phyloP scores from a whole-genome alignment of 2,797 vertebrate species.

The Onychomys torridus region DNA sequence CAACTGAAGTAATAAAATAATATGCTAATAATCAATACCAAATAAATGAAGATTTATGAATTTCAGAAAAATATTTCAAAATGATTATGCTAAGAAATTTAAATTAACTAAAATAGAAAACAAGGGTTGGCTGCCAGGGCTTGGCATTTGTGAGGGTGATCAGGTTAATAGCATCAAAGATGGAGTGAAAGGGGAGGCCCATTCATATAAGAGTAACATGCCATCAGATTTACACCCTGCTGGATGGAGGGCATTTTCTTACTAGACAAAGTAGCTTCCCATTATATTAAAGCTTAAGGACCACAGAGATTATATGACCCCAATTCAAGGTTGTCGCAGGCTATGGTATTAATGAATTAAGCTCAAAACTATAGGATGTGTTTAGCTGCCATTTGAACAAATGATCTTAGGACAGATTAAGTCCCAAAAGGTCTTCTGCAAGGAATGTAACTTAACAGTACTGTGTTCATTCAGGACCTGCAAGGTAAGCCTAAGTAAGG shows the following conservation, averaged over 20 bases:
- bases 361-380: conserved; percentile 49
- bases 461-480: background rate
- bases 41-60: background rate
- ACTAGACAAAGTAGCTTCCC: conserved; percentile 44
- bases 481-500: background rate
- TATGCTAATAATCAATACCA: background rate
- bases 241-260: conserved; percentile 48
- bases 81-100: background rate
- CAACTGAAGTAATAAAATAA: background rate
- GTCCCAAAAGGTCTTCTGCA: background rate
- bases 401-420: conserved; percentile 49
- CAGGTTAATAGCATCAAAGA: background rate
- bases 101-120: background rate
- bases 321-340: conserved; percentile 17
- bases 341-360: conserved; percentile 64
- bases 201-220: background rate
- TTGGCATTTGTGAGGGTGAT: background rate
- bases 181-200: background rate
- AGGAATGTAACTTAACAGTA: background rate
- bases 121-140: background rate
- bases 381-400: conserved; percentile 63
- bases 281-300: conserved; percentile 56
- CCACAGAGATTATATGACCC: conserved; percentile 53
- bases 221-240: background rate
- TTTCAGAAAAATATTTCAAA: conserved; percentile 11